Evolutionary conservation across 2,797 vertebrate species (phyloP).

Genomic region (Hybognathus amarus): DNA sequence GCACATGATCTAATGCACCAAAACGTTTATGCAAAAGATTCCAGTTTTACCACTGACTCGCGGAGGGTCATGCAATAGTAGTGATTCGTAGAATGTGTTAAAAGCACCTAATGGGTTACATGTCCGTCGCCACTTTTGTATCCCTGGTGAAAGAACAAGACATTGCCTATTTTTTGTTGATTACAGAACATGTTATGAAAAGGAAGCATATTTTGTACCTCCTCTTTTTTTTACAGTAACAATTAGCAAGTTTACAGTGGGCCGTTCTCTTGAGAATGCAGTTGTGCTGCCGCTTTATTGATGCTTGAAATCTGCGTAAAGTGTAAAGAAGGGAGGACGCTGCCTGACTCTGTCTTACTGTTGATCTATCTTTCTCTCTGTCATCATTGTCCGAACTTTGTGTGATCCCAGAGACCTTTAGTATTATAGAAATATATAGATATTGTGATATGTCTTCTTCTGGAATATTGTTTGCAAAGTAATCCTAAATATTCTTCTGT

Average conservation of each 20-base stretch:
- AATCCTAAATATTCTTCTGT: slow-evolving; percentile 51
- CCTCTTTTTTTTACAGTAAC: slow-evolving; percentile 47
- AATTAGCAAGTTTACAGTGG: slow-evolving; percentile 55
- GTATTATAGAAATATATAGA: slow-evolving; percentile 61
- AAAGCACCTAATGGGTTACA: slow-evolving; percentile 30
- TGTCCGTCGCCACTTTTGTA: slow-evolving; percentile 52
- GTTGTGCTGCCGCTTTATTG: slow-evolving; percentile 49
- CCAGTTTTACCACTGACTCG: slow-evolving; percentile 51
- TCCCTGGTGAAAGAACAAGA: slow-evolving; percentile 45
- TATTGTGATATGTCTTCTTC: slow-evolving; percentile 49
- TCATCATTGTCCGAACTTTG: slow-evolving; percentile 34
- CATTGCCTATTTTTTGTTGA: slow-evolving; percentile 40
- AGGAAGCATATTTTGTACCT: slow-evolving; percentile 61
- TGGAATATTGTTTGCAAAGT: slow-evolving; percentile 48
- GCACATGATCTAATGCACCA: slow-evolving; percentile 62
- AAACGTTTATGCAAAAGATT: slow-evolving; percentile 63
- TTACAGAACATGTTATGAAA: slow-evolving; percentile 45
- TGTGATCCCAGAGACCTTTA: slow-evolving; percentile 58
- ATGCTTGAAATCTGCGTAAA: slow-evolving; percentile 55
- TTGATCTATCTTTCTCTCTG: slow-evolving; percentile 12
- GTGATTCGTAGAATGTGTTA: slow-evolving; percentile 45
- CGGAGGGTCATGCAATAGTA: slow-evolving; percentile 63
- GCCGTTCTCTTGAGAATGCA: slow-evolving; percentile 50
- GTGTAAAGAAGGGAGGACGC: slow-evolving; percentile 48
- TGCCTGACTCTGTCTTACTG: slow-evolving; percentile 51